A percentile compares a stretch with the other conserved stretches of the same genome.
Evolutionary conservation across 2,888 invertebrate genomes (phyloP).

Genomic region (Synanthedon myopaeformis): DNA sequence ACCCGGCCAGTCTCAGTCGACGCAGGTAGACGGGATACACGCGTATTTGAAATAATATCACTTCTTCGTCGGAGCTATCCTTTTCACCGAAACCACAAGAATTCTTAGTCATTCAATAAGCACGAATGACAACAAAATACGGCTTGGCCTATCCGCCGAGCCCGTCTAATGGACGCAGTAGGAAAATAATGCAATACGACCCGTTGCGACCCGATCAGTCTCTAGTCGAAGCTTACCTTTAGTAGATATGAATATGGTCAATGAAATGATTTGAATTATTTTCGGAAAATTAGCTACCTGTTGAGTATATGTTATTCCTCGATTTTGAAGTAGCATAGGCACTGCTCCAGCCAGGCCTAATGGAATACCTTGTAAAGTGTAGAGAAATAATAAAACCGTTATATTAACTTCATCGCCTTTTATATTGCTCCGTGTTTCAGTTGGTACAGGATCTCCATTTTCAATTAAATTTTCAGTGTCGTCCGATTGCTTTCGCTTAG

Average conservation of each 20-base stretch:
- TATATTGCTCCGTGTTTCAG: conserved; percentile 55
- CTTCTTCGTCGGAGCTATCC: no score
- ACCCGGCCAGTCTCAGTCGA: no score
- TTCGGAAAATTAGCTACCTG: conserved; percentile 69
- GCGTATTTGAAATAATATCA: no score
- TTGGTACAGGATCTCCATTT: conserved; percentile 39
- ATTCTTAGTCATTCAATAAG: no score
- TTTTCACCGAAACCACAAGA: no score
- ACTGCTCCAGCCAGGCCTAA: conserved; percentile 93
- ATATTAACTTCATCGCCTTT: conserved; percentile 86
- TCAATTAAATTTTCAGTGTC: conserved; percentile 55
- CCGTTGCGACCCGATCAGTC: no score
- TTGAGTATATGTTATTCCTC: conserved; percentile 92
- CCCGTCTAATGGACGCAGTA: no score
- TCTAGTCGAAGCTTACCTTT: no score
- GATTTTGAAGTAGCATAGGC: conserved; percentile 94
- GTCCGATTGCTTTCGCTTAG: conserved; percentile 46
- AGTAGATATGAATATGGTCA: not conserved
- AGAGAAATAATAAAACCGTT: conserved; percentile 88
- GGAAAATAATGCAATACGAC: no score
- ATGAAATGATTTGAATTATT: not conserved
- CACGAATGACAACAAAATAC: no score
- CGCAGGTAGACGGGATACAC: no score
- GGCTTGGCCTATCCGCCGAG: no score
- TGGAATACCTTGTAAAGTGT: conserved; percentile 95